phyloP scores from a whole-genome alignment of 1,140 invertebrate genomes.

The Bicyclus anynana region DNA sequence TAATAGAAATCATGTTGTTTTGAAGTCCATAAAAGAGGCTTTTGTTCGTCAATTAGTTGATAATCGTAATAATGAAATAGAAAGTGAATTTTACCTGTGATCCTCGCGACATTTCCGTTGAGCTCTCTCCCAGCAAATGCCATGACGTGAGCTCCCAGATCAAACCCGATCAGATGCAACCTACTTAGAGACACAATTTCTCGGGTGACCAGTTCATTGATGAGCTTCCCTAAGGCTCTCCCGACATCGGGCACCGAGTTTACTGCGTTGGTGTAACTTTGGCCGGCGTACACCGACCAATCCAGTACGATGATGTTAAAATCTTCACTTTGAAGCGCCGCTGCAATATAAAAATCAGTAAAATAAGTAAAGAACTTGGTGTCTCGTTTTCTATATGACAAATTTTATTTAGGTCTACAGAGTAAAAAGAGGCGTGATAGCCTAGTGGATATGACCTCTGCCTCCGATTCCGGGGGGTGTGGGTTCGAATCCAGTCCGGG shows the following conservation, averaged over 20 bases:
- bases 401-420: too few relatives aligned
- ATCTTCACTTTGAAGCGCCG: constrained; percentile 28
- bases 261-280: constrained; percentile 32
- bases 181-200: constrained; percentile 8
- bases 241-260: constrained; percentile 39
- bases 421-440: too few relatives aligned
- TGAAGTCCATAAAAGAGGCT: too few relatives aligned
- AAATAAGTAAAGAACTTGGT: too few relatives aligned
- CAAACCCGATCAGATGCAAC: constrained; percentile 89
- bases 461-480: too few relatives aligned
- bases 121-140: constrained; percentile 88
- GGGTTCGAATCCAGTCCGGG: too few relatives aligned
- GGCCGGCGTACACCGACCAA: constrained; percentile 38
- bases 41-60: too few relatives aligned
- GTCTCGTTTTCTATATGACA: too few relatives aligned
- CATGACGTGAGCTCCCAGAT: constrained; percentile 89
- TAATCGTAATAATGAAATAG: neutral
- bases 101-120: constrained; percentile 61
- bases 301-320: constrained; percentile 49
- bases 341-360: constrained; percentile 32
- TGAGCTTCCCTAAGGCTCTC: constrained; percentile 24
- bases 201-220: constrained; percentile 17
- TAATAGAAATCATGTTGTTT: too few relatives aligned
- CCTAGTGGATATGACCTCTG: too few relatives aligned
- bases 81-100: constrained; percentile 60